Conservation (phyloP, 2,888 invertebrate genomes). For the Entomobrya multifasciata region DNA sequence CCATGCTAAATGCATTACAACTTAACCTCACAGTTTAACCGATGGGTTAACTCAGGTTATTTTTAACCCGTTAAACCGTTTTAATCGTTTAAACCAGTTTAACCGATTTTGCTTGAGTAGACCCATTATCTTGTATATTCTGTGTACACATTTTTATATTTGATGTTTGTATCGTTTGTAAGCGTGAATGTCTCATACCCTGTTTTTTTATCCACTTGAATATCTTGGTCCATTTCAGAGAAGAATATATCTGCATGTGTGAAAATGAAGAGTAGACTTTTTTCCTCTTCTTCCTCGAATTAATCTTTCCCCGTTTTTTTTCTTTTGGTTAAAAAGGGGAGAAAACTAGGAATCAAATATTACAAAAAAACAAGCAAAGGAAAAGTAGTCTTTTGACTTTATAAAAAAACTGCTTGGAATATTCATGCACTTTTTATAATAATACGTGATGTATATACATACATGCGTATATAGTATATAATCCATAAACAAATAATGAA, state of each 20-base stretch:
- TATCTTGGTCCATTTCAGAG: neutral
- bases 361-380: neutral
- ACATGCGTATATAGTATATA: too few species aligned
- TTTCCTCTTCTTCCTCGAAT: neutral
- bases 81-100: too few species aligned
- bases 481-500: too few species aligned
- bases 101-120: too few species aligned
- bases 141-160: too few species aligned
- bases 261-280: neutral
- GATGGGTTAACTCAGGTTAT: too few species aligned
- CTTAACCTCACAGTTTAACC: too few species aligned
- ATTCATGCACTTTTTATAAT: neutral
- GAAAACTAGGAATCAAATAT: neutral
- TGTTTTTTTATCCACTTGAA: conserved; percentile 16
- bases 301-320: neutral
- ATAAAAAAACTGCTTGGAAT: neutral
- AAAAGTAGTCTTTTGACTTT: neutral
- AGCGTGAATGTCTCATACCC: too few species aligned
- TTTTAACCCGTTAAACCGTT: too few species aligned
- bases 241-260: neutral
- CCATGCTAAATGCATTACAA: too few species aligned
- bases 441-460: neutral
- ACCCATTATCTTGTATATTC: too few species aligned
- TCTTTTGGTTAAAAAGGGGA: neutral
- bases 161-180: too few species aligned